Base-by-base conservation (phyloP, 2,797 vertebrate species). In the Calcarius lapponicus region DNA sequence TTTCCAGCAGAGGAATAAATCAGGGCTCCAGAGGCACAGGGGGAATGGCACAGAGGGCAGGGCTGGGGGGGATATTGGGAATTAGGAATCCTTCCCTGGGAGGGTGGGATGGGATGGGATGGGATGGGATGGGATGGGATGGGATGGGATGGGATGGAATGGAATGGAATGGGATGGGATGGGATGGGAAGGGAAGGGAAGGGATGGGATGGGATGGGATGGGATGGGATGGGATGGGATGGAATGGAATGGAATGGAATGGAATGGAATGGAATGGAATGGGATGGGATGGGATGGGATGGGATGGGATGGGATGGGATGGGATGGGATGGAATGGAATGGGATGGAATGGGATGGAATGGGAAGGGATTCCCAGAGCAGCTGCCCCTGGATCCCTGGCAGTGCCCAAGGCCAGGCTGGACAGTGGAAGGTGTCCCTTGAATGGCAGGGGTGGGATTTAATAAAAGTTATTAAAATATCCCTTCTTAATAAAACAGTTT, bases 1-100 rank as follows among this genome's bases (percentile, higher is more conserved):
- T 80, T 69, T 66, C 36, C 78, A 95, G 61, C 69, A 75, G 86
- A 54, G 50, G 42, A 95, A 89, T 79, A 95, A 82, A 95, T 87
- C 83, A 86, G n/a, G 53, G 65, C 65, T 86, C 76, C 18, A 29
- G 32, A 93, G 82, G 32, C 69, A 94, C 9, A 25, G 19, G 7
- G 21, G 67, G 12, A 24, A 13, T 3, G 43, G 58, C 12, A 24
- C 32, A 48, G 42, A 31, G 31, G 22, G 50, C 8, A 32, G 66
- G 43, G 45, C 0, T 43, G 12, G 43, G 7, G 16, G 58, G 66
- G 66, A 72, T 29, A 1, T 5, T 31, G 51, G 50, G 50, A 2
- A 50, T 11, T 17, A 4, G 58, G 32, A 32, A 48, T 56, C 10
- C 1, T 2, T 34, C 7, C 8, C 42, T 47, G 42, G 1, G 50